phyloP scores from a whole-genome alignment of 2,888 invertebrate species.

The Ecdyonurus torrentis region DNA sequence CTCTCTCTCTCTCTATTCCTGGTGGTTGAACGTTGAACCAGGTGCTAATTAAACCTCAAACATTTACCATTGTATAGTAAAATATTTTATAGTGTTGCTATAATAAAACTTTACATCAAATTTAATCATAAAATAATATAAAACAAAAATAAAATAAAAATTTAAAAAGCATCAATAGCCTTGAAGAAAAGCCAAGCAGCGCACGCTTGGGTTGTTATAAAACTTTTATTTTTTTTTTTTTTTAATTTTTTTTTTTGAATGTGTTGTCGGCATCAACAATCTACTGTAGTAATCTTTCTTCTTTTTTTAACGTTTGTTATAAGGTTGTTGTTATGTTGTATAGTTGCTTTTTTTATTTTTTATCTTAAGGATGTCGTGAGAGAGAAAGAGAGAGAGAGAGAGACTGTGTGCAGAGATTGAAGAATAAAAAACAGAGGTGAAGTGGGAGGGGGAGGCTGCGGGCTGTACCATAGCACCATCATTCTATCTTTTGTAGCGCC shows the following conservation, averaged over 20 bases:
- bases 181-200: not conserved
- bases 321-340: not conserved
- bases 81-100: too few species aligned
- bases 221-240: not conserved
- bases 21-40: too few species aligned
- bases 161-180: not conserved
- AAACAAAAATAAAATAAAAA: not conserved
- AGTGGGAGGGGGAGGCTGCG: not conserved
- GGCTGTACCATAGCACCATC: not conserved
- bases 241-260: not conserved
- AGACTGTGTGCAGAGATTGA: not conserved
- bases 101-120: too few species aligned
- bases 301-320: not conserved
- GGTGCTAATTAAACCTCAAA: too few species aligned
- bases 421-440: not conserved
- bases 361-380: not conserved
- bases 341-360: not conserved
- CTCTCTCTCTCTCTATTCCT: too few species aligned
- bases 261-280: not conserved
- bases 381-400: too few species aligned
- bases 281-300: not conserved
- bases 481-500: not conserved
- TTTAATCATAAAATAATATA: not conserved
- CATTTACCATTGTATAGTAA: too few species aligned
- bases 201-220: not conserved